Evolutionary conservation across 1,140 invertebrate species (phyloP).

Genomic region (Tribolium castaneum): DNA sequence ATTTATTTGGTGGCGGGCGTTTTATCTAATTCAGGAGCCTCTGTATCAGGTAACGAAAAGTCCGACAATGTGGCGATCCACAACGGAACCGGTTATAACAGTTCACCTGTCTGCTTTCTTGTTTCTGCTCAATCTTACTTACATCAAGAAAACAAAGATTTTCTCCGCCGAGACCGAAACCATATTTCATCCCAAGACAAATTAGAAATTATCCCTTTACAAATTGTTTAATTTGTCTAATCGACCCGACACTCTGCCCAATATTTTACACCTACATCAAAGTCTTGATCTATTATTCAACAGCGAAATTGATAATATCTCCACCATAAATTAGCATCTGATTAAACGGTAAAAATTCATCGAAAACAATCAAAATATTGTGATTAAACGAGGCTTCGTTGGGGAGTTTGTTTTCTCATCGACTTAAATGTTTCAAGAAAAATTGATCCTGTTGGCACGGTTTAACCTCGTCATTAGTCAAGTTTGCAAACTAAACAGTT

Average conservation of each 20-base stretch:
- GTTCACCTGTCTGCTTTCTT: constrained; percentile 23
- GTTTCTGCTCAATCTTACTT: constrained; percentile 27
- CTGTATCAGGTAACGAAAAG: constrained; percentile 21
- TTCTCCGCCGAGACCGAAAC: neutral
- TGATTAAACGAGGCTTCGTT: neutral
- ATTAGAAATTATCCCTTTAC: constrained; percentile 14
- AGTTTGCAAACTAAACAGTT: constrained; percentile 10
- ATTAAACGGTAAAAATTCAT: constrained; percentile 14
- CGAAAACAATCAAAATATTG: neutral
- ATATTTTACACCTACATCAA: constrained; percentile 18
- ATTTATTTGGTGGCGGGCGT: constrained; percentile 20
- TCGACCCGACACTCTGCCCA: neutral
- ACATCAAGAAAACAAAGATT: neutral
- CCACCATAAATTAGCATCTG: constrained; percentile 14
- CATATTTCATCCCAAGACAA: constrained; percentile 3
- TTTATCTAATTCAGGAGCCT: constrained; percentile 30
- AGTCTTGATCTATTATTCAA: constrained; percentile 6
- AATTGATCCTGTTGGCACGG: neutral
- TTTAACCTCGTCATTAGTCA: constrained; percentile 14
- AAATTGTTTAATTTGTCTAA: constrained; percentile 19
- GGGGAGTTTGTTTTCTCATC: neutral
- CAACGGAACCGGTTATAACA: constrained; percentile 22
- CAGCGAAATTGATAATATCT: constrained; percentile 13
- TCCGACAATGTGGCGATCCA: constrained; percentile 18
- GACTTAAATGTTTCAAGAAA: neutral